Conservation (phyloP, 1,140 invertebrate genomes). For the Brachionus calyciflorus region DNA sequence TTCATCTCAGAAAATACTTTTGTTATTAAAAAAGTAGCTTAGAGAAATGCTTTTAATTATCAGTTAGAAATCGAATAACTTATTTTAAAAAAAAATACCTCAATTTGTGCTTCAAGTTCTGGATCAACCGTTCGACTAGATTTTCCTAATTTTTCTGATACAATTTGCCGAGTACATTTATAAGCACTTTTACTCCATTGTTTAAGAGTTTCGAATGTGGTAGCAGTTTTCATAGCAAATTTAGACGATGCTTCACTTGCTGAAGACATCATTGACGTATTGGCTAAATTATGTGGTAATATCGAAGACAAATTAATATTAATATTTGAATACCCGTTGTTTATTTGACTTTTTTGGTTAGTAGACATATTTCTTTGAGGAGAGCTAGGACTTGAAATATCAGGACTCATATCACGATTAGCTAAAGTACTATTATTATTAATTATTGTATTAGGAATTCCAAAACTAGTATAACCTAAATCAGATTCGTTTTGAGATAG, state of each 20-base stretch:
- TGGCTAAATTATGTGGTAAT: not conserved
- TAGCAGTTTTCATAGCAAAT: constrained; percentile 53
- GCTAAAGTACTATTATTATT: not conserved
- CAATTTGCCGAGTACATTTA: constrained; percentile 89
- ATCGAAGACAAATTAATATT: constrained; percentile 32
- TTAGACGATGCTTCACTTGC: constrained; percentile 45
- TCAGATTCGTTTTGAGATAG: not conserved
- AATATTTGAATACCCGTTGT: not conserved
- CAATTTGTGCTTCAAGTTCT: constrained; percentile 88
- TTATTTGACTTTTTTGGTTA: not conserved
- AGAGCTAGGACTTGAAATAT: not conserved
- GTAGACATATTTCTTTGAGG: not conserved
- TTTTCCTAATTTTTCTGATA: constrained; percentile 91
- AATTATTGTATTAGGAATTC: not conserved
- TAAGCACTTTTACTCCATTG: constrained; percentile 96
- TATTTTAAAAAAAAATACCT: too few species aligned
- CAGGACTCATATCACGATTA: not conserved
- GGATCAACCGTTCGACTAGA: constrained; percentile 74
- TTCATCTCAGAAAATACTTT: too few species aligned
- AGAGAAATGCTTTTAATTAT: too few species aligned
- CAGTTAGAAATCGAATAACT: too few species aligned
- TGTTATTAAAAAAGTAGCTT: too few species aligned
- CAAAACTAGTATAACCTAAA: constrained; percentile 17
- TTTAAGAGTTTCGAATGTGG: constrained; percentile 76
- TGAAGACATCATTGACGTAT: not conserved